Percentiles rank a stretch among this genome's conserved stretches.
Conservation (phyloP, 2,888 invertebrate species). For the Saturnia pavonia region DNA sequence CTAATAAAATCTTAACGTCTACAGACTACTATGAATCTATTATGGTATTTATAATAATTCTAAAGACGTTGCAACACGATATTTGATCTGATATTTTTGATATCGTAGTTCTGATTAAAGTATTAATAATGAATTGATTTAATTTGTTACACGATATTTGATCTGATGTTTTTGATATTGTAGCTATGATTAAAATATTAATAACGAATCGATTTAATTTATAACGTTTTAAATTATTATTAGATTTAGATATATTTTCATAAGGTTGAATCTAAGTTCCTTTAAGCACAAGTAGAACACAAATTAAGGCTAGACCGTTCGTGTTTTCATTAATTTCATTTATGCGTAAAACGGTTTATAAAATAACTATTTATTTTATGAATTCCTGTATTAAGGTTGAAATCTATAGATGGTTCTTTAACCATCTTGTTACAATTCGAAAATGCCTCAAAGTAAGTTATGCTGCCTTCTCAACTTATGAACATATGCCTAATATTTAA, state of each 20-base stretch:
- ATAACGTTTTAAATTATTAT: not conserved
- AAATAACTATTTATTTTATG: no score
- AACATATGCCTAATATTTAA: no score
- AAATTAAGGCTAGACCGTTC: no score
- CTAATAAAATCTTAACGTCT: not conserved
- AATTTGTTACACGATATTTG: no score
- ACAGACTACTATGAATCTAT: not conserved
- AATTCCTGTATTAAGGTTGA: not conserved
- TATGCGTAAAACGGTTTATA: no score
- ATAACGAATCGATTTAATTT: not conserved
- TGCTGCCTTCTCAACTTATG: no score
- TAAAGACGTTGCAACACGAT: not conserved
- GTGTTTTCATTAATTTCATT: no score
- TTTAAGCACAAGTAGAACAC: not conserved
- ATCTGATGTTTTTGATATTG: no score
- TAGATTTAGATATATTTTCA: not conserved
- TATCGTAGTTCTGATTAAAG: not conserved
- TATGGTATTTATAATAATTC: not conserved
- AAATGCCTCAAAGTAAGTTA: no score
- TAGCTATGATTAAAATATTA: not conserved
- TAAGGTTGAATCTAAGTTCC: not conserved
- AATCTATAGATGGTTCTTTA: not conserved
- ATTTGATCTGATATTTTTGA: not conserved
- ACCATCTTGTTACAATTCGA: not conserved
- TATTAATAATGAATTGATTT: no score